Base-by-base conservation (phyloP, 2,113 vertebrate genomes). In the Clarias gariepinus region DNA sequence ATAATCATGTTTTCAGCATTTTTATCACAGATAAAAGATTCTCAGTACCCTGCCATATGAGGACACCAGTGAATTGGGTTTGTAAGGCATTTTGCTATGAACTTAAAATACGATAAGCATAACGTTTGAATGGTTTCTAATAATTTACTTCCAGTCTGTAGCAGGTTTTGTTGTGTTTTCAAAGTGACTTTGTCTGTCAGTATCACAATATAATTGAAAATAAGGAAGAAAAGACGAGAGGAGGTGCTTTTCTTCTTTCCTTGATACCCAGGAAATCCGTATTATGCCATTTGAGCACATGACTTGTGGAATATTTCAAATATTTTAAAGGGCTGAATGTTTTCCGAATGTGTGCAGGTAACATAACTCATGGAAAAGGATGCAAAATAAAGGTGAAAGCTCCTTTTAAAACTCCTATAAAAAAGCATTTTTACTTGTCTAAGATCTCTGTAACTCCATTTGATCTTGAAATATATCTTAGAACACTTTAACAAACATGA, bases 21-120 rank as follows among this genome's bases (percentile, higher is more conserved):
- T 84, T 81, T n/a, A 64, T 55, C 68, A 81, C 61, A 81, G 79
- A 61, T 82, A 12, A 69, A 61, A 81, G 21, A 64, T 28, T 82
- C 30, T 85, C 52, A 57, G 57, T 69, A 7, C 33, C 23, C 33
- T 79, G 10, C 58, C 41, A 52, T 53, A 33, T 30, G 12, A 52
- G n/a, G 25, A 58, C 58, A 82, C 55, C 33, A 55, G 77, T 84
- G 28, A 80, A 58, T 80, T 66, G n/a, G 57, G 36, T 83, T 64
- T 61, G 30, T 19, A 53, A 80, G 66, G 28, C 25, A 66, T n/a
- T n/a, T n/a, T n/a, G n/a, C n/a, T n/a, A n/a, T n/a, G n/a, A n/a
- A n/a, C 7, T 47, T 47, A 8, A 53, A 76, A 52, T 74, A 47
- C 5, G 23, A 11, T 76, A 53, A 76, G 36, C 36, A 74, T 74